Conservation (phyloP, 2,113 vertebrate species). For the Falcunculus frontatus region DNA sequence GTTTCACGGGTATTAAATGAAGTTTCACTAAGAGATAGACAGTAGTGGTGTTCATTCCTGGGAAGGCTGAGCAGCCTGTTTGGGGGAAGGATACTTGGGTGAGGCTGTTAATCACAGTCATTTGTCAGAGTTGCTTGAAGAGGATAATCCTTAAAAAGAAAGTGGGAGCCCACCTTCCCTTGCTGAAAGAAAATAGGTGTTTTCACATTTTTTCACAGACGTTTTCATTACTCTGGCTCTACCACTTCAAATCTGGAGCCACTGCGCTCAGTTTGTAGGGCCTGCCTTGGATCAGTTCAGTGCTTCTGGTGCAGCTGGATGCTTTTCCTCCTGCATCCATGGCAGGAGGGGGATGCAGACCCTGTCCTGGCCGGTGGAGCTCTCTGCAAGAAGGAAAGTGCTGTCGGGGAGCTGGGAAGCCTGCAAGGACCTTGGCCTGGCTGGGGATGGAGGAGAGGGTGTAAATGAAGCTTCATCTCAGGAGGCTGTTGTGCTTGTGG, state of each 20-base stretch:
- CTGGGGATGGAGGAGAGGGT: neutral
- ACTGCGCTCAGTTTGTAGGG: neutral
- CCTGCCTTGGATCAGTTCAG: neutral
- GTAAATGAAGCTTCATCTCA: neutral
- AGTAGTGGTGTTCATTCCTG: neutral
- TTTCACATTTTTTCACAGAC: neutral
- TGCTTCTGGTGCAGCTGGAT: neutral
- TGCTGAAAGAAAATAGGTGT: neutral
- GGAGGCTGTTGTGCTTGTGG: neutral
- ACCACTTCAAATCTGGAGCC: neutral
- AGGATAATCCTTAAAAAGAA: neutral
- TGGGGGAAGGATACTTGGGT: neutral
- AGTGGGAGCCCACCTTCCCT: neutral
- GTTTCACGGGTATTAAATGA: neutral
- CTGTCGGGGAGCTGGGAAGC: neutral
- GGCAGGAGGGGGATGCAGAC: neutral
- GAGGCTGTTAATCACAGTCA: rapidly evolving
- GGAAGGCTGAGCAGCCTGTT: neutral
- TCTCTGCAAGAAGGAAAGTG: neutral
- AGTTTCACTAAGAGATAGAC: neutral
- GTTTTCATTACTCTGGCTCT: neutral
- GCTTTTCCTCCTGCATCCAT: neutral
- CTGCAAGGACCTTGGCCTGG: neutral
- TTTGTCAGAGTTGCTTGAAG: neutral
- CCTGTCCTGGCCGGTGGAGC: neutral